Evolutionary conservation across 1,140 invertebrate species (phyloP), one percentile per base, ranked within the genome.

Genomic region (Drosophila ogumai): DNA sequence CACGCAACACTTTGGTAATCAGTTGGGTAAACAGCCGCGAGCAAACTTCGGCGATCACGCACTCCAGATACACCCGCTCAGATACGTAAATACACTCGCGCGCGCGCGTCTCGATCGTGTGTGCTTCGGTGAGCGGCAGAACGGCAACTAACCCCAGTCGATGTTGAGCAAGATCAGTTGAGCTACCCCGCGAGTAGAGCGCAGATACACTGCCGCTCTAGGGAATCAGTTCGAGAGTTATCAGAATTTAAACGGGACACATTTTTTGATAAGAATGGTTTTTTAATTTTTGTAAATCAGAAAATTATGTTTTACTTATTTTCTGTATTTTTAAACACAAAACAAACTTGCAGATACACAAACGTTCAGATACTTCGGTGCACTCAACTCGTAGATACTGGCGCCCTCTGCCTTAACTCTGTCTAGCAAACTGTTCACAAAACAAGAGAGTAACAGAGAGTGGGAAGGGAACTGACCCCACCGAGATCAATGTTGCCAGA

Each of bases 1-100:
- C 78, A 73, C 61, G 47, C 52, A 78, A 54, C 84, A 90, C 85
- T 90, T 71, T 47, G 74, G 63, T 75, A 90, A 90, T 90, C 85
- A 90, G 85, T 85, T 74, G 69, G 77, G 66, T 71, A 88, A 88
- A 84, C 50, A 88, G 67, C 69, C 63, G 52, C 64, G 31, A 66
- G 55, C 73, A 36, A 73, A 49, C 75, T 68, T 65, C 25, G 40
- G 34, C 28, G 71, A 74, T 68, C 64, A 59, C 75, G 75, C 72
- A 65, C 61, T 36, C 55, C 52, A 57, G 55, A 59, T 75, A 82
- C 41, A 72, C 41, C 52, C 67, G 44, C 25, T 28, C 25, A 34
- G 49, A 55, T 57, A 75, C 60, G 49, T 28, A 25, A 12, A 58
- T 38, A 28, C 19, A 19, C 10, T 19, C 46, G 8, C 40, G 22